Base-by-base conservation (phyloP, 2,888 invertebrate species). In the Ernsta delagoae region DNA sequence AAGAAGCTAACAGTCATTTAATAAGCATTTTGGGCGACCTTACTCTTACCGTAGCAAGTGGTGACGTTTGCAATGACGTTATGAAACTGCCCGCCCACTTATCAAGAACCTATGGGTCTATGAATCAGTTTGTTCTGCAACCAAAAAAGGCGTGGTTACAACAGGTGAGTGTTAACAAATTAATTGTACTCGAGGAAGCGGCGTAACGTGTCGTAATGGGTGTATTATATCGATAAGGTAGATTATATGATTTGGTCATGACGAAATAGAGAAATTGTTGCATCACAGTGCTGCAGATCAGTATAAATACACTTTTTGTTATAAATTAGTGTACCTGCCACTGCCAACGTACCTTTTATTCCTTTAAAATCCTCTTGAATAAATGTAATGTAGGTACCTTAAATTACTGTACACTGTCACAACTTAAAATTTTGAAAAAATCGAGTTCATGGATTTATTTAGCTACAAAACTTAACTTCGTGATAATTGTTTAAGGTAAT, bases 31-130 rank as follows among this genome's bases (percentile, higher is more conserved):
- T 70, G 67, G 70, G 66, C 73, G 74, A 74, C 75, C 74, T 72
- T 70, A 70, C 69, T 36, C 39, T 69, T 60, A 66, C 59, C 68
- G 31, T 59, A 67, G 70, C 65, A 50, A 53, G 39, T 63, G 70
- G 73, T 77, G 78, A 76, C 75, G 76, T 73, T 39, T 68, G 12
- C 69, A 65, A 71, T 76, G 76, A 79, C 79, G 79, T 75, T 75
- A 76, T 73, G 73, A 74, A 75, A 75, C 72, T 54, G 74, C 74
- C 77, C 77, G 74, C 79, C 76, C 72, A 76, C 76, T 48, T 39
- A 12, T 39, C 7, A 39, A 0, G 24, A 24, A 24, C 24, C 56
- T 68, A 56, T 45, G 62, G 70, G 54, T 73, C 77, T 78, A 79
- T 81, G 80, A 80, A 77, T 80, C 78, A 78, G 75, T 73, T 73